Conservation (phyloP, 1,140 invertebrate genomes). For the Probaryconus sp. region DNA sequence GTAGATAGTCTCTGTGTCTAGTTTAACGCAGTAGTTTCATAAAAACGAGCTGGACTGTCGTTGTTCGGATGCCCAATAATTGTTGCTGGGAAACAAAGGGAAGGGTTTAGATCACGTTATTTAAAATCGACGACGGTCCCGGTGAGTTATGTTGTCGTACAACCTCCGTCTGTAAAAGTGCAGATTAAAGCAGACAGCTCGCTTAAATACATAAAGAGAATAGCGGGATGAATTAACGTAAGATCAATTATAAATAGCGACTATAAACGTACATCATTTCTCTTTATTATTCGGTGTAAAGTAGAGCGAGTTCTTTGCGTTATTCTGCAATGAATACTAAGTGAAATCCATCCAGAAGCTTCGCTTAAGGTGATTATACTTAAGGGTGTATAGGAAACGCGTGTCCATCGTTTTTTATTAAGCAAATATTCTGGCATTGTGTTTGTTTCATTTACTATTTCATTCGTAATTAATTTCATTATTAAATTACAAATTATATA, state of each 20-base stretch:
- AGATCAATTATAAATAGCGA: slow-evolving; percentile 23
- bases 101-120: too few species aligned
- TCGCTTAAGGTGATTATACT: slow-evolving; percentile 77
- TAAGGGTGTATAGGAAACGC: slow-evolving; percentile 71
- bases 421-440: too few species aligned
- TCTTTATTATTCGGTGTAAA: slow-evolving; percentile 8
- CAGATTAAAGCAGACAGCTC: slow-evolving; percentile 61
- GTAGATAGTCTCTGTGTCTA: slow-evolving; percentile 74
- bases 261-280: slow-evolving; percentile 16
- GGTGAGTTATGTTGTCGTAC: slow-evolving; percentile 51
- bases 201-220: slow-evolving; percentile 21
- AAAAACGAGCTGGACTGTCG: slow-evolving; percentile 60
- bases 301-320: slow-evolving; percentile 53
- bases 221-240: slow-evolving; percentile 16
- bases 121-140: slow-evolving; percentile 16
- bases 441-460: too few species aligned
- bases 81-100: not conserved
- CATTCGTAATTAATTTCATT: too few species aligned
- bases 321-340: slow-evolving; percentile 63
- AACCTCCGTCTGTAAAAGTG: slow-evolving; percentile 71
- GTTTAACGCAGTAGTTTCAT: slow-evolving; percentile 68
- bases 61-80: too few species aligned
- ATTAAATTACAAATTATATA: too few species aligned
- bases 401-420: slow-evolving; percentile 71
- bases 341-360: slow-evolving; percentile 76